Conservation (phyloP, 1,140 invertebrate species). For the Agraylea sexmaculata region DNA sequence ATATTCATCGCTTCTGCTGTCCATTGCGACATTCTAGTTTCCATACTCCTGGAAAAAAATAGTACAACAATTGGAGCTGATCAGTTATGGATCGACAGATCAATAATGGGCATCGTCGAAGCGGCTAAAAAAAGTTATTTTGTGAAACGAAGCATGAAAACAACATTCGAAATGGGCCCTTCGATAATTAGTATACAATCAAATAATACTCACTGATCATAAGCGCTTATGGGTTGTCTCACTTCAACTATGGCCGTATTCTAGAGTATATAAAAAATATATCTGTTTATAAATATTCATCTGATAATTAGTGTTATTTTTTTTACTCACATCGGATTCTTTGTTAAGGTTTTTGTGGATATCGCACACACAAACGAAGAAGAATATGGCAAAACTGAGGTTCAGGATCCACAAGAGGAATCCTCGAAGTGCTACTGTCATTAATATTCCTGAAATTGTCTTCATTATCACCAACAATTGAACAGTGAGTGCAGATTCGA, state of each 20-base stretch:
- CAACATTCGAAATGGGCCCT: no score
- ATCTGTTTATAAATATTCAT: background rate
- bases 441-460: slow-evolving; percentile 3
- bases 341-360: slow-evolving; percentile 3
- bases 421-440: slow-evolving; percentile 7
- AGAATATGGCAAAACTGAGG: slow-evolving; percentile 1
- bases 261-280: background rate
- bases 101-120: no score
- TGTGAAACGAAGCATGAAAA: no score
- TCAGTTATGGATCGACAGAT: no score
- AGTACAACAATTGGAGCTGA: no score
- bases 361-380: slow-evolving; percentile 4
- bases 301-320: background rate
- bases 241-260: background rate
- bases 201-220: slow-evolving; percentile 6
- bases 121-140: no score
- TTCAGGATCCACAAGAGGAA: slow-evolving; percentile 7
- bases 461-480: no score
- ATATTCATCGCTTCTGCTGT: slow-evolving; percentile 3
- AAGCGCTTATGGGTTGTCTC: slow-evolving; percentile 2
- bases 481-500: no score
- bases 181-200: no score
- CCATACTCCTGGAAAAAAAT: slow-evolving; percentile 4
- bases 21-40: slow-evolving; percentile 6
- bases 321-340: slow-evolving; percentile 2